Evolutionary conservation across 2,888 invertebrate species (phyloP).

Genomic region (Leucophora obtusa): DNA sequence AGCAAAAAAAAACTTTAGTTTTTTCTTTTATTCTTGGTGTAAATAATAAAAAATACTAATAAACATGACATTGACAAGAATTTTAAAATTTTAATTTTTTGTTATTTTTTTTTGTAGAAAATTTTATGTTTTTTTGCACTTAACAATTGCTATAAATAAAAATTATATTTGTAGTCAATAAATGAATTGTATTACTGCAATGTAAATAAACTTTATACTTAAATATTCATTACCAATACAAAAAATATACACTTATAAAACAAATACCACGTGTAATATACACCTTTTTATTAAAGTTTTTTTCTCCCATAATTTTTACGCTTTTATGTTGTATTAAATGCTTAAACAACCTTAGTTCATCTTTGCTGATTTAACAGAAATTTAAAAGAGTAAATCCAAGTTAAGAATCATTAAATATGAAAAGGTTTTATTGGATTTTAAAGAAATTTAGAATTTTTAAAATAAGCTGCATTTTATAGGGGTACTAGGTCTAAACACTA

Average conservation of each 20-base stretch:
- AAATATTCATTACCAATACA: constrained; percentile 51
- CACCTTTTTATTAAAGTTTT: constrained; percentile 21
- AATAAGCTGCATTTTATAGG: too few relatives aligned
- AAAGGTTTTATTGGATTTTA: too few relatives aligned
- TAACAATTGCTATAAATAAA: constrained; percentile 9
- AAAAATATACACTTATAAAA: constrained; percentile 6
- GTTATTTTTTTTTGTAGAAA: constrained; percentile 17
- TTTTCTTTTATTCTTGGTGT: not conserved
- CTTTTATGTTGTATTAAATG: not conserved
- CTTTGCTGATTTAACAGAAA: not conserved
- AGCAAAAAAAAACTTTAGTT: constrained; percentile 2
- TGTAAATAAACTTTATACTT: constrained; percentile 49
- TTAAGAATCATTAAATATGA: too few relatives aligned
- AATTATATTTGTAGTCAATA: constrained; percentile 40
- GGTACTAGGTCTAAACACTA: too few relatives aligned
- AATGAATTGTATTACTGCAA: constrained; percentile 12
- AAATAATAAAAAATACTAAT: constrained; percentile 24
- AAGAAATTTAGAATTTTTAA: too few relatives aligned
- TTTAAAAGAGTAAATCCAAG: not conserved
- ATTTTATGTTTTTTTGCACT: not conserved
- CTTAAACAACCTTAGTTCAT: not conserved
- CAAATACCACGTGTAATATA: constrained; percentile 28
- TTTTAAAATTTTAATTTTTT: constrained; percentile 6
- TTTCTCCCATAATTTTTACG: not conserved
- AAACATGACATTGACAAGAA: constrained; percentile 60